phyloP scores from a whole-genome alignment of 2,113 vertebrate species.

The Cinclus mexicanus region DNA sequence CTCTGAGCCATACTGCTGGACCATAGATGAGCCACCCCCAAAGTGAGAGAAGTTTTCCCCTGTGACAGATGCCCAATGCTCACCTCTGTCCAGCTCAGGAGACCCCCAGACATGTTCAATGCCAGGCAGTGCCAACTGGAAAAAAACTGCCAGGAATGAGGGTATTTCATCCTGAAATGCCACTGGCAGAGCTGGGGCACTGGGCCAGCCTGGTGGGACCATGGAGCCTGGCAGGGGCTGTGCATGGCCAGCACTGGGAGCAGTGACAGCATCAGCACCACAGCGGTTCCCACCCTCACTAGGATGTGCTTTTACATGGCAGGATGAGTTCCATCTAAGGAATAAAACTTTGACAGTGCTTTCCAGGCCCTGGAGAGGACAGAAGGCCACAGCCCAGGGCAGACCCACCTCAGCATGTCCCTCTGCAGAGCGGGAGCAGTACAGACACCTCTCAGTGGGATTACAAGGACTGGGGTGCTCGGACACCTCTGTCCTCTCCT shows the following conservation, averaged over 20 bases:
- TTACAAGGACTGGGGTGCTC: background rate
- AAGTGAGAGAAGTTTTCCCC: background rate
- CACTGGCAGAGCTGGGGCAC: accelerated
- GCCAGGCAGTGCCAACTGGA: accelerated
- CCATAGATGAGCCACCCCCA: background rate
- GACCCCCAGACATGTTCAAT: background rate
- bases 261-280: background rate
- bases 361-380: background rate
- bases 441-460: background rate
- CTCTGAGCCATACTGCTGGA: background rate
- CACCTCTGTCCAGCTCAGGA: background rate
- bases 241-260: accelerated
- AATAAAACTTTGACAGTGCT: background rate
- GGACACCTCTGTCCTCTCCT: background rate
- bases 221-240: accelerated
- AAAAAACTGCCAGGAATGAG: accelerated
- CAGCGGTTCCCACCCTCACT: accelerated
- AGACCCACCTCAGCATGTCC: background rate
- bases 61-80: accelerated
- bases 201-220: accelerated
- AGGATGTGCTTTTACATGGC: accelerated
- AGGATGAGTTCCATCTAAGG: background rate
- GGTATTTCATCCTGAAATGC: accelerated
- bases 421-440: background rate
- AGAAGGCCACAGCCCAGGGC: background rate